phyloP scores from a whole-genome alignment of 30 jellyfish, hydroid and myxozoan species.

The Haliclystus octoradiatus region DNA sequence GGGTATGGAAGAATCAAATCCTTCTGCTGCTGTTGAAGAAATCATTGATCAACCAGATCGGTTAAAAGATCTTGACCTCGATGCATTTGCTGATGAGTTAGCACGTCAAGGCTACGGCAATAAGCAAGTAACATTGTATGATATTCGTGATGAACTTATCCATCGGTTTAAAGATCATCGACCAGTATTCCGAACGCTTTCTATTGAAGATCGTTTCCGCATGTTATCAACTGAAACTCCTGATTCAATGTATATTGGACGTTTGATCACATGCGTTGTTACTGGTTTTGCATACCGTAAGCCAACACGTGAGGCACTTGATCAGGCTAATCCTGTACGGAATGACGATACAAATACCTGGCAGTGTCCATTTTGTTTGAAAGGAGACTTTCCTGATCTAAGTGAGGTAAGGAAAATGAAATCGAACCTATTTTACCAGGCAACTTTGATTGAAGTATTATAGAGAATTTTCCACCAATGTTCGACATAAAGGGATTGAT shows the following conservation, averaged over 20 bases:
- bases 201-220: slow-evolving; percentile 59
- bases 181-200: slow-evolving; percentile 43
- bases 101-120: slow-evolving; percentile 98
- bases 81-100: slow-evolving; percentile 94
- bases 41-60: slow-evolving; percentile 90
- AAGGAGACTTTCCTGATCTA: slow-evolving; percentile 78
- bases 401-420: slow-evolving; percentile 88
- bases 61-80: slow-evolving; percentile 76
- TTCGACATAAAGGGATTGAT: too few relatives aligned
- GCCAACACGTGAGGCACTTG: slow-evolving; percentile 85
- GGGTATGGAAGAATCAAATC: slow-evolving; percentile 94
- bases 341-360: slow-evolving; percentile 85
- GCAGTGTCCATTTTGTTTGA: slow-evolving; percentile 89
- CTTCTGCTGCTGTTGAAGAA: slow-evolving; percentile 93
- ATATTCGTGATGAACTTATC: slow-evolving; percentile 87
- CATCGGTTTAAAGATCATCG: slow-evolving; percentile 85
- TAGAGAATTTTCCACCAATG: too few relatives aligned
- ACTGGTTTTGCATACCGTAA: slow-evolving; percentile 87
- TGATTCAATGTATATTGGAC: slow-evolving; percentile 68
- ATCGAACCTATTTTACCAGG: too few relatives aligned
- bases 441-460: too few relatives aligned
- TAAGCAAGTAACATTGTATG: slow-evolving; percentile 82
- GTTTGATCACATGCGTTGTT: slow-evolving; percentile 80
- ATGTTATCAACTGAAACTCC: slow-evolving; percentile 78
- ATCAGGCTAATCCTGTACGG: slow-evolving; percentile 89